Evolutionary conservation across 2,888 invertebrate species (phyloP).

Genomic region (Laspeyria flexula): DNA sequence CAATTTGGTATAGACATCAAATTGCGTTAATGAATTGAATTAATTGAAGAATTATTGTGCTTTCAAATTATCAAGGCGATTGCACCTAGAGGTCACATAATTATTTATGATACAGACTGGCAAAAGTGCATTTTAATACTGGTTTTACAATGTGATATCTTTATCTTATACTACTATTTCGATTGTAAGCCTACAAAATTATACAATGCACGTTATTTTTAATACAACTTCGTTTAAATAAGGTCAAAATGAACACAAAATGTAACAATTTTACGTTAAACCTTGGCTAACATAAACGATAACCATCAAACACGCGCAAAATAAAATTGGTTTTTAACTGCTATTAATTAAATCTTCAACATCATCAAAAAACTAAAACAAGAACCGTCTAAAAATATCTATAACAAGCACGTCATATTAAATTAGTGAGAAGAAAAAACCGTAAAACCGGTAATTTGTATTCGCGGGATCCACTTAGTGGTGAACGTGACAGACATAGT

Average conservation of each 20-base stretch:
- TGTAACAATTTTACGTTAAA: neutral
- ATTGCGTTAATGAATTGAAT: neutral
- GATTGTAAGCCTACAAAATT: neutral
- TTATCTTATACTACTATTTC: neutral
- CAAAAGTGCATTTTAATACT: neutral
- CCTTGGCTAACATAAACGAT: slow-evolving; percentile 9
- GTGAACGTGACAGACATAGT: slow-evolving; percentile 34
- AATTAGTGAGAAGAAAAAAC: slow-evolving; percentile 19
- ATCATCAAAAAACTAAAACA: slow-evolving; percentile 1
- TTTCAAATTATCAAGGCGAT: neutral
- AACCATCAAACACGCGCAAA: slow-evolving; percentile 1
- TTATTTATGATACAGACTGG: neutral
- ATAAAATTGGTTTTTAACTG: slow-evolving; percentile 7
- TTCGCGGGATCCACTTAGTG: slow-evolving; percentile 14
- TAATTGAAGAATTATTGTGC: neutral
- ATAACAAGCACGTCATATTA: neutral
- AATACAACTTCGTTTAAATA: neutral
- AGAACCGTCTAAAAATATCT: slow-evolving; percentile 19
- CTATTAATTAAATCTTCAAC: slow-evolving; percentile 7
- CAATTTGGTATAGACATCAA: no score
- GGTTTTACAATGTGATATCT: neutral
- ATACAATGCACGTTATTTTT: neutral
- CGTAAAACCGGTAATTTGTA: slow-evolving; percentile 25
- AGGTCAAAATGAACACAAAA: neutral
- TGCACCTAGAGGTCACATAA: neutral